A percentile compares a stretch with the other conserved stretches of the same genome.
Evolutionary conservation across 2,113 vertebrate species (phyloP).

Genomic region (Ictidomys tridecemlineatus): DNA sequence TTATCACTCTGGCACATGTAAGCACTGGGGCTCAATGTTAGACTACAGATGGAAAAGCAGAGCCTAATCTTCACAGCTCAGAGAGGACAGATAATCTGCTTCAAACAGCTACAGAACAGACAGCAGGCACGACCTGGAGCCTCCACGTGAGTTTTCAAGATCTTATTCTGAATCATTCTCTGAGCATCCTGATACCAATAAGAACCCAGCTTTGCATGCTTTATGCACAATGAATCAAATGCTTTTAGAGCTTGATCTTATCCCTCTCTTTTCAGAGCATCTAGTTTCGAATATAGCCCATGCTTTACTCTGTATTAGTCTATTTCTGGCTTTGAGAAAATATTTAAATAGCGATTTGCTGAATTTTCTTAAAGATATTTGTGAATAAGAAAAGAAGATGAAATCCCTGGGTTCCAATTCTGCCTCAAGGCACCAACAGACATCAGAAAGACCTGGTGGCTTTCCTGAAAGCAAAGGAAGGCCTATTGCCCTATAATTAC

Average conservation of each 20-base stretch:
- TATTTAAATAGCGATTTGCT: conserved; percentile 41
- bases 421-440: background rate
- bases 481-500: conserved; percentile 51
- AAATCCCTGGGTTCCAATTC: background rate
- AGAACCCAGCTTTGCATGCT: background rate
- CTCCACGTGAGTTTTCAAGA: background rate
- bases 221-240: conserved; percentile 34
- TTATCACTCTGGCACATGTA: background rate
- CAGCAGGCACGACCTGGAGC: background rate
- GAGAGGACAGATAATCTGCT: background rate
- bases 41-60: background rate
- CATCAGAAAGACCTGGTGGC: background rate
- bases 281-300: conserved; percentile 27
- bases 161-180: conserved; percentile 4
- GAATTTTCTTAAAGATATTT: background rate
- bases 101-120: background rate
- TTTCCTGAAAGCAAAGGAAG: conserved; percentile 67
- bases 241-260: conserved; percentile 26
- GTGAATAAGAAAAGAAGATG: conserved; percentile 43
- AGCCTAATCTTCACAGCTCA: background rate
- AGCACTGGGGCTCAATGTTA: background rate
- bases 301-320: conserved; percentile 1
- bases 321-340: conserved; percentile 35
- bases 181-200: background rate
- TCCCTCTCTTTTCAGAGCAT: conserved; percentile 39